phyloP scores from a whole-genome alignment of 1,140 invertebrate genomes.

The Brachystomella parvula region DNA sequence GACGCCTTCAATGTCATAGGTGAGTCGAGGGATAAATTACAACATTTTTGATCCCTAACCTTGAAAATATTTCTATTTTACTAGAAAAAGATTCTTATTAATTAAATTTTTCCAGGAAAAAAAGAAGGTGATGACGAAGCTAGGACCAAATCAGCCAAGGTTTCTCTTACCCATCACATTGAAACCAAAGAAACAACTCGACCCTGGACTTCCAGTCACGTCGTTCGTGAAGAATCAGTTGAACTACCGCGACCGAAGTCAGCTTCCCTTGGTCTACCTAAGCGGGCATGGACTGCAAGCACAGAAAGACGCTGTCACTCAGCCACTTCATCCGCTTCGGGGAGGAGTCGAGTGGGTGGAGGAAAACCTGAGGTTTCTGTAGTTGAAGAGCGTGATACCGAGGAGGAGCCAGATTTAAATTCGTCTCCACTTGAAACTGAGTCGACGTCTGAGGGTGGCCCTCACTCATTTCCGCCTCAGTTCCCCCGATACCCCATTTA shows the following conservation, averaged over 20 bases:
- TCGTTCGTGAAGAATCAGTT: constrained; percentile 25
- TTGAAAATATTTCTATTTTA: neutral
- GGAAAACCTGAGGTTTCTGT: neutral
- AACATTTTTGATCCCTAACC: neutral
- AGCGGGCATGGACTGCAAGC: constrained; percentile 28
- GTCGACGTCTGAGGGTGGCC: neutral
- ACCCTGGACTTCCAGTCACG: constrained; percentile 22
- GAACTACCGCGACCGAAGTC: constrained; percentile 31
- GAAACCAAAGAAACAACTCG: constrained; percentile 26
- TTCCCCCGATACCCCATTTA: constrained; percentile 36
- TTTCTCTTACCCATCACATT: constrained; percentile 31
- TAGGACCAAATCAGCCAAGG: constrained; percentile 33
- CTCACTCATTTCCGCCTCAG: constrained; percentile 21
- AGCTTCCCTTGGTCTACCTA: constrained; percentile 27
- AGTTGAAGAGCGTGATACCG: constrained; percentile 12
- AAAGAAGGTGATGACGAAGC: constrained; percentile 22
- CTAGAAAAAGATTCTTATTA: too few species aligned
- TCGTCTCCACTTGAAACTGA: constrained; percentile 12
- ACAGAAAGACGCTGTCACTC: constrained; percentile 30
- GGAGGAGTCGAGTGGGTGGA: neutral
- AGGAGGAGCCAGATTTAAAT: constrained; percentile 31
- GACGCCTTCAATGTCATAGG: constrained; percentile 59
- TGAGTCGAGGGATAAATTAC: constrained; percentile 33
- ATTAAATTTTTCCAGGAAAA: constrained; percentile 21
- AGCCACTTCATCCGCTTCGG: constrained; percentile 20